These are phyloP conservation scores for Sinella curviseta DNA, from an alignment of 1,140 invertebrate genomes.

Conservation along the genomic window DNA sequence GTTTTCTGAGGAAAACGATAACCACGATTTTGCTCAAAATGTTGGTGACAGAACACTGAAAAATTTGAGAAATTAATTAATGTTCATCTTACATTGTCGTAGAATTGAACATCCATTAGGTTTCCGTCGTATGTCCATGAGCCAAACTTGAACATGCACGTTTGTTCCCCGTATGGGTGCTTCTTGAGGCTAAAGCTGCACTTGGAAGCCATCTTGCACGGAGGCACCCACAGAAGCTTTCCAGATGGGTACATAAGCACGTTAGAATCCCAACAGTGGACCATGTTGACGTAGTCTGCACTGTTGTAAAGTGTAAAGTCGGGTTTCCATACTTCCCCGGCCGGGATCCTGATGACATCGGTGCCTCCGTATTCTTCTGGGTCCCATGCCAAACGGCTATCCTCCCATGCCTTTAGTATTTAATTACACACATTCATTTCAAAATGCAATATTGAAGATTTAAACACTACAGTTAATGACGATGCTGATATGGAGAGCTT, in stretches of 20 bases:
- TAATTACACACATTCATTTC: not conserved
- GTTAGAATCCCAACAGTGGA: slow-evolving; percentile 30
- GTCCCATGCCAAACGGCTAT: slow-evolving; percentile 21
- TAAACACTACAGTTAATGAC: too few relatives aligned
- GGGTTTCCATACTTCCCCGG: slow-evolving; percentile 7
- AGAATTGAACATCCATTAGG: slow-evolving; percentile 24
- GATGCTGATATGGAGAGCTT: not conserved
- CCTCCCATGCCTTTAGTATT: slow-evolving; percentile 21
- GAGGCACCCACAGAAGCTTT: slow-evolving; percentile 42
- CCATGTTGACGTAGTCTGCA: not conserved
- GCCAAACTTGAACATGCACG: not conserved
- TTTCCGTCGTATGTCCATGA: slow-evolving; percentile 29
- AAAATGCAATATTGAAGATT: not conserved
- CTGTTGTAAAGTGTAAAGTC: slow-evolving; percentile 30
- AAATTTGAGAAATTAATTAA: not conserved
- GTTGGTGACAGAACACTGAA: not conserved
- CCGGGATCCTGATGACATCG: not conserved
- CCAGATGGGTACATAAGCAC: slow-evolving; percentile 34
- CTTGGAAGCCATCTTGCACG: slow-evolving; percentile 29
- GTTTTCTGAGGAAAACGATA: slow-evolving; percentile 12
- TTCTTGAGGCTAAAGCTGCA: slow-evolving; percentile 27
- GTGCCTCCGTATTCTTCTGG: not conserved
- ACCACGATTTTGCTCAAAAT: not conserved
- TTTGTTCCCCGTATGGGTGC: not conserved
- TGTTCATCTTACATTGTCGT: slow-evolving; percentile 23